phyloP scores from a whole-genome alignment of 2,113 vertebrate genomes.

The Helogale parvula region DNA sequence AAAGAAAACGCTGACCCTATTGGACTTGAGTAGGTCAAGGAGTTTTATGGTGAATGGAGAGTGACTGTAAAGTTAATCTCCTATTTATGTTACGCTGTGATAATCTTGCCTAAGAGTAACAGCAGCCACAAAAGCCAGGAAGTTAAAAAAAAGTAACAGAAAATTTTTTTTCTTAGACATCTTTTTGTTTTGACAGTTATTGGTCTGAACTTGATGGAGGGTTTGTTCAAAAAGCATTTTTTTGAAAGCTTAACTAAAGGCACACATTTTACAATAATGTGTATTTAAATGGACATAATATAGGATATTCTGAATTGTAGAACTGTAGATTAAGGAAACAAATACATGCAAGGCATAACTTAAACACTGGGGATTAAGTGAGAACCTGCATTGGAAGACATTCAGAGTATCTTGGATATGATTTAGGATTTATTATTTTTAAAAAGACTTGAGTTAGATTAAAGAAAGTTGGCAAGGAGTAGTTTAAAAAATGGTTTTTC shows the following conservation, averaged over 20 bases:
- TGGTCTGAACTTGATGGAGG: constrained; percentile 64
- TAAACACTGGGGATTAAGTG: not conserved
- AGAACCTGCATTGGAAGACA: not conserved
- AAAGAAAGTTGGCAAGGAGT: not conserved
- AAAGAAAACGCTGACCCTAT: constrained; percentile 86
- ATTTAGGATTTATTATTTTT: not conserved
- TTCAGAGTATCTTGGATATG: not conserved
- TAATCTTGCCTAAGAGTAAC: constrained; percentile 75
- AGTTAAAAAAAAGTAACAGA: constrained; percentile 77
- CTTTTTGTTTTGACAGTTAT: constrained; percentile 79
- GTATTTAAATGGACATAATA: not conserved
- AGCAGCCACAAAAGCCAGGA: constrained; percentile 80
- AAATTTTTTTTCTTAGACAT: constrained; percentile 59
- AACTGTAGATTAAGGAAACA: not conserved
- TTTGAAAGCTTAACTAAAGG: constrained; percentile 54
- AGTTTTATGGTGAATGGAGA: constrained; percentile 82
- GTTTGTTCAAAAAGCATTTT: constrained; percentile 55
- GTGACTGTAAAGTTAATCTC: constrained; percentile 82
- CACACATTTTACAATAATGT: constrained; percentile 15
- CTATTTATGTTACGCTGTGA: constrained; percentile 84
- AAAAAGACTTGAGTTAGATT: not conserved
- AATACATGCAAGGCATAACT: not conserved
- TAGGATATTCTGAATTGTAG: constrained; percentile 44
- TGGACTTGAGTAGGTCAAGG: constrained; percentile 81
- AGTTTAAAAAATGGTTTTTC: constrained; percentile 22